Evolutionary conservation across 2,113 vertebrate species (phyloP), one percentile per base, ranked within the genome.

Genomic region (Neotoma lepida): DNA sequence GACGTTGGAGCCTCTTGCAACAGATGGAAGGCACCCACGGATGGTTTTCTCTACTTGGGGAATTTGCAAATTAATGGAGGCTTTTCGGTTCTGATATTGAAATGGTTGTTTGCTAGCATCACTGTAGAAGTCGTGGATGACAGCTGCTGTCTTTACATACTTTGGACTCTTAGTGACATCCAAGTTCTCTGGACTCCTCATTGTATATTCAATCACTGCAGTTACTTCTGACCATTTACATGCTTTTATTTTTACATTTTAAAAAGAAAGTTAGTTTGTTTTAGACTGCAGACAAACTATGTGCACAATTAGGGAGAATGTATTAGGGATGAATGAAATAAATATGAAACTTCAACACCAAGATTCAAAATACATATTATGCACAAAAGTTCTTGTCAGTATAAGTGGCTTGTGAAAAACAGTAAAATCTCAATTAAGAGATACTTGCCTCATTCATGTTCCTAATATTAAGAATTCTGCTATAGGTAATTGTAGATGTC

Each of bases 21-120:
- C 93, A 96, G 95, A 96, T 85, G 96, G 96, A 92, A 93, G 10
- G n/a, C 78, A 44, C 63, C 78, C 94, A 58, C 22, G 89, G 70
- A 91, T 94, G 80, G 39, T 30, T 94, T 86, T 51, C 9, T 66
- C 51, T 56, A n/a, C 88, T 76, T 88, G 70, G 84, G 58, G 71
- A 81, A 89, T 10, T 63, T 64, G 76, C 61, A 96, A 93, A 93
- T 88, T 93, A 87, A 73, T 58, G 49, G 56, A 86, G 12, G 74
- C 61, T 44, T 91, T 81, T 93, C 58, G 24, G 18, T 90, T 91
- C 93, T 89, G 56, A 91, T 85, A 71, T 0, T 71, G 63, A 91
- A 92, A 73, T 39, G 22, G 33, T 22, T 85, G 73, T 46, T 92
- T 14, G 14, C 82, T 73, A 64, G 84, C 18, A 0, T 61, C 13